Evolutionary conservation across 2,888 invertebrate species (phyloP).

Genomic region (Cryptophagus acutangulus): DNA sequence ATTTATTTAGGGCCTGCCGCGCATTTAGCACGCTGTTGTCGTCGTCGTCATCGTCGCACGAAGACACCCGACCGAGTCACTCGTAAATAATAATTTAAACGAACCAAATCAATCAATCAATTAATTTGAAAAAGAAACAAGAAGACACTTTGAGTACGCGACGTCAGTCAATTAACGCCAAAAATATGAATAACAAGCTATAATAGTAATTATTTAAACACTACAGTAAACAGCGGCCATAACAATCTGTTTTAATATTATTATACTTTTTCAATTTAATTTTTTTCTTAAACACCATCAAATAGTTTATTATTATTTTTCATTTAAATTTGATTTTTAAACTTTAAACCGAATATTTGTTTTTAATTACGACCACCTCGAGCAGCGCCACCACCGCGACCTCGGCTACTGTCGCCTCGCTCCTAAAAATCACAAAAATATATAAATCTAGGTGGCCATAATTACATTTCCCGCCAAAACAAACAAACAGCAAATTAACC

Average conservation of each 20-base stretch:
- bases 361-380: conserved; percentile 41
- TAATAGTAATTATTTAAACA: conserved; percentile 41
- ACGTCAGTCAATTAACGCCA: conserved; percentile 14
- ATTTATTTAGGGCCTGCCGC: no score
- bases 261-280: conserved; percentile 26
- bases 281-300: conserved; percentile 13
- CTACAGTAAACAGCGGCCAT: conserved; percentile 42
- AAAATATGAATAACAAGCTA: conserved; percentile 37
- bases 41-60: background rate
- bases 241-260: conserved; percentile 38
- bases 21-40: conserved; percentile 2
- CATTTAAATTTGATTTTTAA: no score
- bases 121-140: background rate
- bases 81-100: background rate
- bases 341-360: conserved; percentile 14
- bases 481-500: conserved; percentile 3
- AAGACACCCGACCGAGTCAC: no score
- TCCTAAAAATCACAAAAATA: conserved; percentile 40
- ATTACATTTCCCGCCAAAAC: conserved; percentile 13
- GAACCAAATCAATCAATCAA: background rate
- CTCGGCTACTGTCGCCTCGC: conserved; percentile 40
- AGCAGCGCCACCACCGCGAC: conserved; percentile 40
- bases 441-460: conserved; percentile 9
- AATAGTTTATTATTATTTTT: conserved; percentile 18
- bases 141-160: no score